Percentiles rank a stretch among this genome's conserved stretches.
Conservation (phyloP, 2,888 invertebrate genomes). For the Scaptomyza cyrtandrae region DNA sequence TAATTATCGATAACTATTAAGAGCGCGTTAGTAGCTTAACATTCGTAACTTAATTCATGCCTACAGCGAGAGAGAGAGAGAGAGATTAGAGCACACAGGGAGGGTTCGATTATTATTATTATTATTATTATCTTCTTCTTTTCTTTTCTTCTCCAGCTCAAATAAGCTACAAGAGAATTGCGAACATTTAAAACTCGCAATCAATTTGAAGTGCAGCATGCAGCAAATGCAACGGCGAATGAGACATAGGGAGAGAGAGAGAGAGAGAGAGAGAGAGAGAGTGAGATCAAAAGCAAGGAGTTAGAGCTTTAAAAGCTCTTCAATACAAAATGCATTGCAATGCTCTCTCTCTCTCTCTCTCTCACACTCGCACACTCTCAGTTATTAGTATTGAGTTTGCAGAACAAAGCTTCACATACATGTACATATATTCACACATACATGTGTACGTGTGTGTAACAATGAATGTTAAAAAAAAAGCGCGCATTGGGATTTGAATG, state of each 20-base stretch:
- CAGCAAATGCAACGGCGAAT: slow-evolving; percentile 41
- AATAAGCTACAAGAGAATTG: not conserved
- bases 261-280: slow-evolving; percentile 4
- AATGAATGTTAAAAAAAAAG: not conserved
- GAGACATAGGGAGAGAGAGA: slow-evolving; percentile 5
- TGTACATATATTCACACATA: not conserved
- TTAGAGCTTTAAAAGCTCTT: slow-evolving; percentile 44
- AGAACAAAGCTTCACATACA: slow-evolving; percentile 10
- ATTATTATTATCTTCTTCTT: too few relatives aligned
- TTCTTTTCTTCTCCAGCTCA: slow-evolving; percentile 18
- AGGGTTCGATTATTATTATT: not conserved
- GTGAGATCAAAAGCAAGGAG: slow-evolving; percentile 1
- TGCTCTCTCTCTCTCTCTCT: slow-evolving; percentile 1
- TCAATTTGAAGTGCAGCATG: slow-evolving; percentile 43
- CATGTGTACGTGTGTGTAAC: not conserved
- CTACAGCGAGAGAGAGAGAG: too few relatives aligned
- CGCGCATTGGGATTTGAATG: slow-evolving; percentile 40
- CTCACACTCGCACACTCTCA: slow-evolving; percentile 3
- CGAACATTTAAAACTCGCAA: slow-evolving; percentile 12
- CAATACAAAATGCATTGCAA: slow-evolving; percentile 31
- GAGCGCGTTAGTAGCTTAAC: slow-evolving; percentile 47
- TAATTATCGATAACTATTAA: slow-evolving; percentile 2
- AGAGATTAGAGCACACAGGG: slow-evolving; percentile 27
- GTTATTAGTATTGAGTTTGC: slow-evolving; percentile 39
- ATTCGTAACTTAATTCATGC: slow-evolving; percentile 51